These are phyloP conservation scores for Callipepla californica DNA, from an alignment of 2,113 vertebrate species.

Conservation along the genomic window DNA sequence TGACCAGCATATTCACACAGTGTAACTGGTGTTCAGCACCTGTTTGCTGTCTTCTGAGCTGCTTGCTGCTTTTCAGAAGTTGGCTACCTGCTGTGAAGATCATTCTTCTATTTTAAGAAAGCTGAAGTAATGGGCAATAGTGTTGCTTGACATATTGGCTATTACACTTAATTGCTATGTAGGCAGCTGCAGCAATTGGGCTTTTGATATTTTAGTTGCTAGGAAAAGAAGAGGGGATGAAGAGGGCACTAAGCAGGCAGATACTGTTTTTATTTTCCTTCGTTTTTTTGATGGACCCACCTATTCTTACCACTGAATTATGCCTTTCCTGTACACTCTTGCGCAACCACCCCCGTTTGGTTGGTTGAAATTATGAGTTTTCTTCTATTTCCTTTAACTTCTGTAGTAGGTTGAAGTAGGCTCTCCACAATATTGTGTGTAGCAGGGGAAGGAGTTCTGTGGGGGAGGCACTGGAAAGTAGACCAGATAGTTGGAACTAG, in stretches of 20 bases:
- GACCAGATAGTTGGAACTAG: not conserved
- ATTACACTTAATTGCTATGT: conserved; percentile 38
- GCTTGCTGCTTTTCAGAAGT: not conserved
- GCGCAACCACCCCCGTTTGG: not conserved
- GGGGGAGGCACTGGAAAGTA: not conserved
- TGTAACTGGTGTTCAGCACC: not conserved
- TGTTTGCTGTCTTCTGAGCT: not conserved
- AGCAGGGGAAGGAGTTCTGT: not conserved
- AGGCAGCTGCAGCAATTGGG: conserved; percentile 37
- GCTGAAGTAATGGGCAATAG: conserved; percentile 43
- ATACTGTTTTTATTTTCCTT: not conserved
- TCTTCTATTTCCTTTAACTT: not conserved
- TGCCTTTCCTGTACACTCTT: not conserved
- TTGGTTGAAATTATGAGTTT: not conserved
- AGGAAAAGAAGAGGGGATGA: not conserved
- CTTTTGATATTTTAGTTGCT: conserved; percentile 33
- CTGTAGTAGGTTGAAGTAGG: not conserved
- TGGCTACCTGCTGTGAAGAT: conserved; percentile 13
- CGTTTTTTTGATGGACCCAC: not conserved
- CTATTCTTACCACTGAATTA: not conserved
- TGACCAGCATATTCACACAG: not conserved
- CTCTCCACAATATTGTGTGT: not conserved
- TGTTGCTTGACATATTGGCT: conserved; percentile 47
- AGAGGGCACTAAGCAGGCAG: not conserved
- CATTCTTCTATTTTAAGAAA: not conserved